Conservation (phyloP, 2,113 vertebrate species). For the Pogona vitticeps region DNA sequence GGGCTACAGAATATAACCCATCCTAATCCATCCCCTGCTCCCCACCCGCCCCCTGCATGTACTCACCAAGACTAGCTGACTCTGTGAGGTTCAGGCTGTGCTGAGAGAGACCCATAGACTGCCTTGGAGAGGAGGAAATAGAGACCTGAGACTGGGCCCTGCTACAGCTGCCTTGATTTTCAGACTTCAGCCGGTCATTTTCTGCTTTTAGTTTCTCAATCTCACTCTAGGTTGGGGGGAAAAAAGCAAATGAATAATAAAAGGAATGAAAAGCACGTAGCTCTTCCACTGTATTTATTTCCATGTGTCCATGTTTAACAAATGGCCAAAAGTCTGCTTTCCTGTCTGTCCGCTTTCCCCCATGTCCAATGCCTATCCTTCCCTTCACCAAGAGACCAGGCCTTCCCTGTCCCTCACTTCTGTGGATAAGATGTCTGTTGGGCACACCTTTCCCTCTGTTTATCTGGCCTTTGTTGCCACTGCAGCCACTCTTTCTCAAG, state of each 20-base stretch:
- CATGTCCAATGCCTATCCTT: not conserved
- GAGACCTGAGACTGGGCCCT: constrained; percentile 88
- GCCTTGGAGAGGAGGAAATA: constrained; percentile 83
- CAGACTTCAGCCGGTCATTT: constrained; percentile 92
- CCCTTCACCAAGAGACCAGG: not conserved
- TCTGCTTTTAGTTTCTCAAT: constrained; percentile 96
- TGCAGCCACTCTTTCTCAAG: not conserved
- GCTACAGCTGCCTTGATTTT: constrained; percentile 87
- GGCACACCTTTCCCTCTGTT: not conserved
- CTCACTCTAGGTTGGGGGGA: constrained; percentile 78
- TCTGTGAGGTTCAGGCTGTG: constrained; percentile 93
- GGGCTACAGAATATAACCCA: constrained; percentile 55
- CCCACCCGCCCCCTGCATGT: not conserved
- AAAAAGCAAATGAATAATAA: constrained; percentile 29
- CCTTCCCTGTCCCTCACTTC: not conserved
- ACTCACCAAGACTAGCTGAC: constrained; percentile 94
- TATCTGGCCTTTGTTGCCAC: too few relatives aligned
- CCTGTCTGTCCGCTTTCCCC: not conserved
- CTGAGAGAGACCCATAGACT: constrained; percentile 83
- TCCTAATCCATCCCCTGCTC: too few relatives aligned
- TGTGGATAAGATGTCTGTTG: too few relatives aligned
- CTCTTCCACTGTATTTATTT: not conserved
- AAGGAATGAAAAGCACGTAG: not conserved
- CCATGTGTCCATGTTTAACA: not conserved
- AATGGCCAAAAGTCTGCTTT: not conserved